These are phyloP conservation scores for Noctua comes DNA, from an alignment of 2,888 invertebrate genomes.

Conservation along the genomic window DNA sequence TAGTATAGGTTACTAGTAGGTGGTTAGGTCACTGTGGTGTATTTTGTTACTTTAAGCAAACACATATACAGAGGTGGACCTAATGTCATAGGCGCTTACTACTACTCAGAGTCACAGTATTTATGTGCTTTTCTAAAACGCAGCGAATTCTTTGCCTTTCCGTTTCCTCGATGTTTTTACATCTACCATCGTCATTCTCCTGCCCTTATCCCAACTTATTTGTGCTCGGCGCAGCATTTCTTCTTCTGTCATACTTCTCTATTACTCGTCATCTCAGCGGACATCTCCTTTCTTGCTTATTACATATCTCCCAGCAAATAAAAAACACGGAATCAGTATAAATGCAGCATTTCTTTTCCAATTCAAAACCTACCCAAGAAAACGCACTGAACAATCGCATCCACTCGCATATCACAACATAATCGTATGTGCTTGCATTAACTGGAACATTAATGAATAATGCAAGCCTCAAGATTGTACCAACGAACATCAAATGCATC, in stretches of 20 bases:
- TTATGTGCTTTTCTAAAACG: neutral
- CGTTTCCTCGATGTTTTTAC: neutral
- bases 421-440: slow-evolving; percentile 32
- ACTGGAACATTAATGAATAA: slow-evolving; percentile 57
- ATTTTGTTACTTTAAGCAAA: neutral
- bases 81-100: neutral
- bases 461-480: slow-evolving; percentile 60
- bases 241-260: neutral
- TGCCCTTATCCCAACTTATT: neutral
- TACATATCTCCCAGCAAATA: neutral
- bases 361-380: neutral
- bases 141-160: neutral
- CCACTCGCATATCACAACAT: slow-evolving; percentile 11
- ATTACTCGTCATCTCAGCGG: neutral
- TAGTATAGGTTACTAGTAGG: neutral
- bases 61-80: neutral
- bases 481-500: slow-evolving; percentile 56
- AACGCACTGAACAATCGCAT: neutral
- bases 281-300: neutral
- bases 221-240: neutral
- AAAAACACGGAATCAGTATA: neutral
- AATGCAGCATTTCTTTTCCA: neutral
- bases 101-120: neutral
- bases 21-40: neutral
- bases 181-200: neutral